Base-by-base conservation (phyloP, 2,888 invertebrate genomes). In the Hydriomena furcata region DNA sequence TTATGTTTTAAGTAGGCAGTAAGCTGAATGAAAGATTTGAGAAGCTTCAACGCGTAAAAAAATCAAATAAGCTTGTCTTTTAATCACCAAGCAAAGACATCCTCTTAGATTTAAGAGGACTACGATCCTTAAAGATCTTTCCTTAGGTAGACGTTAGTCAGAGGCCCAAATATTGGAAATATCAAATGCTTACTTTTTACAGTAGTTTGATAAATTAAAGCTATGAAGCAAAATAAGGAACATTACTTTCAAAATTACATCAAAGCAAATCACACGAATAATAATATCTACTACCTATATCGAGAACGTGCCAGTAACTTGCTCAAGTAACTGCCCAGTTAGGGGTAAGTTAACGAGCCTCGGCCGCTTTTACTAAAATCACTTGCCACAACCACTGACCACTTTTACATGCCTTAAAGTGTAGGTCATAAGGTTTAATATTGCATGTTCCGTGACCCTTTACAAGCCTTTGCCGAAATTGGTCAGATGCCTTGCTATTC, bases 321-420 rank as follows among this genome's bases (percentile, higher is more conserved):
- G 54, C 13, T 40, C 55, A 32, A 55, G 52, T 47, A 37, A 49
- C 55, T 54, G 30, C 34, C 45, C 45, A 42, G 37, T 56, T 49
- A 42, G 30, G 51, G 50, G 49, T 45, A 46, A 54, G 49, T 56
- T 58, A 61, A 61, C 58, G 60, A 58, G 11, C 55, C 52, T 53
- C 43, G 51, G 55, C 55, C 55, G 42, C 47, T 36, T 42, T 55
- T 43, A 51, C 58, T 42, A 27, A 55, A 59, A 59, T 56, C 54
- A 56, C 56, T 54, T 47, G 43, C 41, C 41, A 38, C 28, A n/a
- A 37, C 11, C 23, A 38, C 8, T 7, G 2, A 10, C 37, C 30
- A 10, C 25, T 21, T 45, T 40, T 44, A 12, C 11, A 6, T 4
- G 24, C 46, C 36, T 34, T 43, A 17, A 41, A 0, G 1, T 1